A percentile compares a stretch with the other conserved stretches of the same genome.
These are phyloP conservation scores for Oncorhynchus clarkii DNA, from an alignment of 2,113 vertebrate species.

Conservation along the genomic window DNA sequence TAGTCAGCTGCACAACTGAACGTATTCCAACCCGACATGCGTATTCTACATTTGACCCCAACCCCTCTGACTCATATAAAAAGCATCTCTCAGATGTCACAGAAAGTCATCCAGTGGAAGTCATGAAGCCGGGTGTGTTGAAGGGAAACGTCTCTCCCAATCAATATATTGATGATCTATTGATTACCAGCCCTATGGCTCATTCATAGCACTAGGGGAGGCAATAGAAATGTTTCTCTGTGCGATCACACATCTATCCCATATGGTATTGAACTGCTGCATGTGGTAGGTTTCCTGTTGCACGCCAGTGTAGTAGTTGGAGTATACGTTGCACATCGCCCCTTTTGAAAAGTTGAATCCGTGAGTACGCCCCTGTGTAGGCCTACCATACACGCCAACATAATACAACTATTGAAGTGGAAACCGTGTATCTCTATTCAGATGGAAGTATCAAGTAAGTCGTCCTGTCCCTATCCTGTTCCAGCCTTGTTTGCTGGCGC, in stretches of 20 bases:
- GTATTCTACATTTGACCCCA: not conserved
- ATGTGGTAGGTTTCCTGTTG: slow-evolving; percentile 53
- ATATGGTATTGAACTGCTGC: slow-evolving; percentile 43
- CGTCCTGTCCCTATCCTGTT: slow-evolving; percentile 52
- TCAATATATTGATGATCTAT: slow-evolving; percentile 15
- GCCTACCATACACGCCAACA: not conserved
- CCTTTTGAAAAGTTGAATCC: slow-evolving; percentile 48
- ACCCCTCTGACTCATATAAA: not conserved
- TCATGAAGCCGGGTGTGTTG: slow-evolving; percentile 34
- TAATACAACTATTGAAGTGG: slow-evolving; percentile 43
- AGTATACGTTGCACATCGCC: slow-evolving; percentile 47
- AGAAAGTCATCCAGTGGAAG: slow-evolving; percentile 20
- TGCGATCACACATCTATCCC: slow-evolving; percentile 55
- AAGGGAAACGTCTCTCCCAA: not conserved
- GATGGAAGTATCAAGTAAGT: slow-evolving; percentile 62
- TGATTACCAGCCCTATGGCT: slow-evolving; percentile 47
- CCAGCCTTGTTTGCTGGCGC: slow-evolving; percentile 64
- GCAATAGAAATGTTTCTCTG: slow-evolving; percentile 24
- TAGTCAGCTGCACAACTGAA: too few relatives aligned
- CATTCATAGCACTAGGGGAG: slow-evolving; percentile 34
- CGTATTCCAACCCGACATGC: too few relatives aligned
- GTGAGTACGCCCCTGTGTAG: slow-evolving; percentile 24
- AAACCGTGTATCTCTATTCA: slow-evolving; percentile 49
- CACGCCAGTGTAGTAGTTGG: slow-evolving; percentile 43
- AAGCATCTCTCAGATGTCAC: slow-evolving; percentile 7